Base-by-base conservation (phyloP, 2,113 vertebrate genomes). In the Ictalurus furcatus region DNA sequence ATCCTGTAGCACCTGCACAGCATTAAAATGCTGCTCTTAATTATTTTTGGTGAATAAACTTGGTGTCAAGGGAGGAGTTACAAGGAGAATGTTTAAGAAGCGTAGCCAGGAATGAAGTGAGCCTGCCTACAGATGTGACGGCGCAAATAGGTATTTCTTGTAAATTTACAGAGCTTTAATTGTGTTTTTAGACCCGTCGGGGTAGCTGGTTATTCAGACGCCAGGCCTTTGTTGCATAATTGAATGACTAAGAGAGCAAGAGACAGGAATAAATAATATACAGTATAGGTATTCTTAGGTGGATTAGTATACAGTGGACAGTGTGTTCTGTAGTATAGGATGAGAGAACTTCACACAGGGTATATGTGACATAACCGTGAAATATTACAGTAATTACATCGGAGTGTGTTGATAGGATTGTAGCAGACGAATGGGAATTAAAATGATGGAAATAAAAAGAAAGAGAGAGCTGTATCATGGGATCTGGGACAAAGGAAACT, bases 41-140 rank as follows among this genome's bases (percentile, higher is more conserved):
- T 91, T 90, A 91, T 91, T 91, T 90, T 76, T 84, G 87, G 87
- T 90, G 90, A 91, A 90, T 90, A 90, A 91, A 91, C 90, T 80
- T 61, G 28, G 84, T 88, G 90, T 90, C 90, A 88, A 40, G 87
- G 87, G 88, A 88, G 87, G 83, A 87, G 84, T 87, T 86, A 84
- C 87, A 87, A 82, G 87, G 61, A 87, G 90, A 89, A 89, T 90
- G 85, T 87, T 90, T 83, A 89, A 84, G 79, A 61, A 85, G 85
- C 78, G 28, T 69, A 88, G 84, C 48, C 84, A 87, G 71, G 63
- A 91, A 90, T 73, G 37, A 86, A 74, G 65, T 81, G 63, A 34
- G 17, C 76, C 52, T 84, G 34, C 85, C 83, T 28, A 48, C 59
- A 69, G 11, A 85, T 85, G 78, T 79, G 79, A 87, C 25, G 61